Evolutionary conservation across 2,888 invertebrate genomes (phyloP), one percentile per base, ranked within the genome.

Genomic region (Troides helena): DNA sequence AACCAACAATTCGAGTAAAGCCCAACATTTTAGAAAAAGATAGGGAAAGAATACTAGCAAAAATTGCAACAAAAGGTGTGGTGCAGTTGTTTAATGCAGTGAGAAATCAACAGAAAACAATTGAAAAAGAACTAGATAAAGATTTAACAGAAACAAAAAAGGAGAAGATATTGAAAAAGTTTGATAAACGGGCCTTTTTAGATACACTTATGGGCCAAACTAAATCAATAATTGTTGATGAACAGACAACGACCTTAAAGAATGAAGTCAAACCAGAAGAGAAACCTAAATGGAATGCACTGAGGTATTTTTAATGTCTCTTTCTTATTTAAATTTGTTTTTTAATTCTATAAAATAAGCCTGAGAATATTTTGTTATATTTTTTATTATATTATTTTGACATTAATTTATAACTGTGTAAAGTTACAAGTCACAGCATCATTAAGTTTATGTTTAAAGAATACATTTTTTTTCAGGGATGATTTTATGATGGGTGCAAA

Each of bases 71-170:
- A 56, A 97, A 96, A 84, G 98, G 98, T 80, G 98, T 98, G 0
- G 98, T 98, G 0, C 98, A 98, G 82, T 90, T 98, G 73, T 98
- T 98, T 80, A 98, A 98, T 93, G 97, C 97, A 50, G 98, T 98
- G 0, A 95, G 95, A 78, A 94, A 95, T 76, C 98, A 98, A 85
- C 98, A 98, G 85, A 96, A 95, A 83, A 94, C 95, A 68, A 88
- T 98, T 64, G 94, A 95, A 61, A 94, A 93, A 69, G 95, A 97
- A 85, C 83, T 98, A 65, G 90, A 94, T 67, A 95, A 94, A 72
- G 96, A 96, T n/a, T 93, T 95, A 30, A 92, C 97, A 53, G 96
- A 97, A 83, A 94, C 95, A 39, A 96, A 96, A 80, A 95, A 95
- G 79, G 97, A 97, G 73, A 96, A 96, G 80, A 93, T 94, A 66